phyloP scores from a whole-genome alignment of 2,113 vertebrate genomes.

The Arothron firmamentum region DNA sequence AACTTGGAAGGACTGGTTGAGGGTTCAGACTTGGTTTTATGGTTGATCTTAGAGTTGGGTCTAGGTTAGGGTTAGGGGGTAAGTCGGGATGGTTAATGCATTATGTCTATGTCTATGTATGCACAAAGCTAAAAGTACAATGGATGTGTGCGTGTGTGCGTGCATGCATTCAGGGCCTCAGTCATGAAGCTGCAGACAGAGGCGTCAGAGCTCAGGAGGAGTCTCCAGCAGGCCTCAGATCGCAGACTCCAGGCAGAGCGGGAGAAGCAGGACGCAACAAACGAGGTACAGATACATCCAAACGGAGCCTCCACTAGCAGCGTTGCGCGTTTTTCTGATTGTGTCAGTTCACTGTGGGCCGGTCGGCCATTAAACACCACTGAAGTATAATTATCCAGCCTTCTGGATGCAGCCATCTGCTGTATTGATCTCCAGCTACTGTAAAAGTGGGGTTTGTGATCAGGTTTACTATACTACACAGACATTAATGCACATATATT shows the following conservation, averaged over 20 bases:
- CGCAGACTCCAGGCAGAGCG: constrained; percentile 49
- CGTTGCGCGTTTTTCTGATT: constrained; percentile 1
- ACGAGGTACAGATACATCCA: constrained; percentile 39
- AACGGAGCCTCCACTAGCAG: constrained; percentile 6
- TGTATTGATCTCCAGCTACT: constrained; percentile 13
- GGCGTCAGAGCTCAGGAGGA: constrained; percentile 41
- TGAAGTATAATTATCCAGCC: constrained; percentile 29
- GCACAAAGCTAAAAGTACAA: no score
- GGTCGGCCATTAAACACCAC: background rate
- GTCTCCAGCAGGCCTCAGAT: constrained; percentile 51
- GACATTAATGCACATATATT: constrained; percentile 22
- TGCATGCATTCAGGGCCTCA: constrained; percentile 40
- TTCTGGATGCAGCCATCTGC: background rate
- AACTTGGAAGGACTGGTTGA: no score
- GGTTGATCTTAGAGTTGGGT: no score
- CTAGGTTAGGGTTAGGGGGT: no score
- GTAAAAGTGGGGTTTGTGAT: constrained; percentile 6
- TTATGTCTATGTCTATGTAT: no score
- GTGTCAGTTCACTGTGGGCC: background rate
- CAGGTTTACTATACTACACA: constrained; percentile 19
- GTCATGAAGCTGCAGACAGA: constrained; percentile 52
- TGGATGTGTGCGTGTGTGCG: no score
- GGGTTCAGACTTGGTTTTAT: no score
- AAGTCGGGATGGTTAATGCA: no score
- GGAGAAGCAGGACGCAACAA: constrained; percentile 41